Base-by-base conservation (phyloP, 2,113 vertebrate genomes). In the Coracopsis vasa region DNA sequence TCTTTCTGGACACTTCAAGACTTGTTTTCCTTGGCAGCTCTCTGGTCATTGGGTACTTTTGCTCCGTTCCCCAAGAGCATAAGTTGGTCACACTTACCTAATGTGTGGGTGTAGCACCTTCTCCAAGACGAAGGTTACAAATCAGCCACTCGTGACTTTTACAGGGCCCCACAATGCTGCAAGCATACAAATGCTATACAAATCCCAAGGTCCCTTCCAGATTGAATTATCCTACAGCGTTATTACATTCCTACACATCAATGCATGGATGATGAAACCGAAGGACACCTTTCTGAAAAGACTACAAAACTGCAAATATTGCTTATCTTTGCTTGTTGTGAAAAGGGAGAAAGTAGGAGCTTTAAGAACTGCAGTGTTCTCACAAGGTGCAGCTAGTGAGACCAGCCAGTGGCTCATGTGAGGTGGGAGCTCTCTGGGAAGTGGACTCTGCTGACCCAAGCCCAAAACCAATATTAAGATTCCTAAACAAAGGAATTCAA, bases 11-110 rank as follows among this genome's bases (percentile, higher is more conserved):
- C 41, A 10, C 45, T 50, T 58, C 56, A n/a, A 15, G 56, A 58
- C 56, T 58, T 58, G 20, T 58, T 58, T 23, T n/a, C 56, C 56
- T n/a, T 29, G 21, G 82, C 31, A 75, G 65, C 31, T 80, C 48
- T 41, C 50, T 44, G 24, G n/a, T 12, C 8, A 33, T 0, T 1
- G 23, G 16, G 8, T 6, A 11, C 19, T 62, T 77, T 10, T 45
- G 9, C 37, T 69, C 28, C 33, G 10, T 20, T 73, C 37, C 41
- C 37, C 42, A 44, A 27, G 31, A 56, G 62, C 0, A 0, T 11
- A 58, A 65, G 41, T 0, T 79, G 47, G 24, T 66, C 89, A n/a
- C 2, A 2, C 19, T 65, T 47, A 28, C 14, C 48, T 35, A 65
- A 7, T 1, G 2, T 18, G 31, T 4, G 2, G 60, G 31, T 45